Conservation (phyloP, 2,113 vertebrate species). For the Scartelaos histophorus region DNA sequence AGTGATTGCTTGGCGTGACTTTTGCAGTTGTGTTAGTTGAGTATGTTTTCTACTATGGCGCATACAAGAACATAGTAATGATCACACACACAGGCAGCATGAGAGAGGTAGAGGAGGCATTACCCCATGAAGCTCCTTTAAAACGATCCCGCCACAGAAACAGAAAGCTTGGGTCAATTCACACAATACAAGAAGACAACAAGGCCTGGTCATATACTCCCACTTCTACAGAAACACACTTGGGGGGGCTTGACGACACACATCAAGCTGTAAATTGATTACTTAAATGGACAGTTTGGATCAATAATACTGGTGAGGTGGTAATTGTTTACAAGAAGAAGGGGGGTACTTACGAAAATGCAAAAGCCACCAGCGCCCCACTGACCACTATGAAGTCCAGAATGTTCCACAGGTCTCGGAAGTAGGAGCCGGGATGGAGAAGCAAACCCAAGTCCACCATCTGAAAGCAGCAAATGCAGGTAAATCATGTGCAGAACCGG, state of each 20-base stretch:
- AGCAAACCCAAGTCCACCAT: constrained; percentile 80
- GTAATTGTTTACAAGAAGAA: not conserved
- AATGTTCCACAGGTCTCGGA: constrained; percentile 89
- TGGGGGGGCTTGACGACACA: not conserved
- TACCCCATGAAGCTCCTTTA: constrained; percentile 98
- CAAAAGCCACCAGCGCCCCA: constrained; percentile 96
- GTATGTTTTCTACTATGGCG: constrained; percentile 12
- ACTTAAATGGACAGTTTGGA: constrained; percentile 1
- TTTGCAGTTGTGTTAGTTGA: constrained; percentile 38
- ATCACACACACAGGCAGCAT: constrained; percentile 46
- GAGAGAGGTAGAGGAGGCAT: constrained; percentile 79
- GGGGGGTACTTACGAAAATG: constrained; percentile 93
- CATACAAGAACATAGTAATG: constrained; percentile 39
- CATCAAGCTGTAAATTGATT: not conserved
- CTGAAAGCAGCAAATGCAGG: constrained; percentile 41
- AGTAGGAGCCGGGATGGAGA: constrained; percentile 78
- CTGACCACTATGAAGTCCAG: constrained; percentile 99
- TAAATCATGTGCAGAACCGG: no score
- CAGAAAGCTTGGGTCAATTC: constrained; percentile 82
- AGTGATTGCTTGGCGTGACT: constrained; percentile 44
- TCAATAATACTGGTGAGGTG: not conserved
- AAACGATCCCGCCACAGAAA: constrained; percentile 82
- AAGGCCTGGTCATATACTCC: not conserved
- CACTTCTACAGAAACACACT: not conserved
- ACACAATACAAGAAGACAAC: constrained; percentile 4